phyloP scores from a whole-genome alignment of 2,888 invertebrate species.

The Stenichneumon culpator region DNA sequence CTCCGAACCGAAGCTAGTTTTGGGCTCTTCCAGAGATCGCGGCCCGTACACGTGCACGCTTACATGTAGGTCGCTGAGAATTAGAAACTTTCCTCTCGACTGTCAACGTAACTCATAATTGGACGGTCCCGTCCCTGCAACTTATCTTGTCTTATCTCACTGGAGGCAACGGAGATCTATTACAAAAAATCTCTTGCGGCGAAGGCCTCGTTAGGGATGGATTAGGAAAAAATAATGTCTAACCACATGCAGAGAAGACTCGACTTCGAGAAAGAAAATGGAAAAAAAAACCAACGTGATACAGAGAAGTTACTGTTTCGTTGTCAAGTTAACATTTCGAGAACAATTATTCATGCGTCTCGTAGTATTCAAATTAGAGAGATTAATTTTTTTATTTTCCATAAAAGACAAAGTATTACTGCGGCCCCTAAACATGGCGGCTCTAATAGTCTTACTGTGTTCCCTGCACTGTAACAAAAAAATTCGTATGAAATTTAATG shows the following conservation, averaged over 20 bases:
- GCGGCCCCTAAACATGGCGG: neutral
- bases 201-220: constrained; percentile 12
- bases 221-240: constrained; percentile 2
- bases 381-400: neutral
- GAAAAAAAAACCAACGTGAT: neutral
- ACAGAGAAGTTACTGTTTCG: neutral
- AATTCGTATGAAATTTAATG: no score
- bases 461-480: no score
- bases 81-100: constrained; percentile 22
- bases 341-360: neutral
- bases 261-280: neutral
- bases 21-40: neutral
- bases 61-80: constrained; percentile 2
- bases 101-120: constrained; percentile 48
- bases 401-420: neutral
- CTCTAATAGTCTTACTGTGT: neutral
- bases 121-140: neutral
- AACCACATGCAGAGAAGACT: neutral
- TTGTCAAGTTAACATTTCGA: neutral
- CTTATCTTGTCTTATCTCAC: constrained; percentile 27
- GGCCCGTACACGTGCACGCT: neutral
- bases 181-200: neutral
- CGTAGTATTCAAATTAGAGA: neutral
- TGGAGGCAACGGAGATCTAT: constrained; percentile 1
- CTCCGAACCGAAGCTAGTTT: neutral